Evolutionary conservation across 1,140 invertebrate genomes (phyloP), one percentile per base, ranked within the genome.

Genomic region (Drosophila serrata): DNA sequence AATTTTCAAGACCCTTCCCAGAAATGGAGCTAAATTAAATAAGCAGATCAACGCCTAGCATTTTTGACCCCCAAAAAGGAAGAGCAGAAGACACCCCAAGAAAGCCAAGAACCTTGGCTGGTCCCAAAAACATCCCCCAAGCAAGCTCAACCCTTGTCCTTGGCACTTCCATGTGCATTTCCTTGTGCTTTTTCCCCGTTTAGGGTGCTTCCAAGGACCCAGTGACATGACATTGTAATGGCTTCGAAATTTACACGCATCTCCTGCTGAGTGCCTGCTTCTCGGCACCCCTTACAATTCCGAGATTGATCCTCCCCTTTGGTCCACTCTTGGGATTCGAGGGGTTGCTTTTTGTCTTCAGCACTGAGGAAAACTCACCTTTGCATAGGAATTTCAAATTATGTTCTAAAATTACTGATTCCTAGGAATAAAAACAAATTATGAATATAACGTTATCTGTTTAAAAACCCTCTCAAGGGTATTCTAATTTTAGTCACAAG

Each of bases 151-250:
- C 85, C 85, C 85, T 73, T 88, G 85, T 90, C 77, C 81, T 84
- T 84, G 80, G 55, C 22, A 48, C 49, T 82, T 80, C 60, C 69
- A 64, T 72, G 69, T 76, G 79, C 74, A 78, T 79, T 86, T 62
- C 55, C 79, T 72, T 72, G 80, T 70, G 75, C 68, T 82, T 64
- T 73, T 68, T 55, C 55, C 29, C 33, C 42, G 9, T 67, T 79
- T 79, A 75, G 85, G 85, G 85, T 88, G 85, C 85, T 88, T 88
- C 81, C 85, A 90, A 90, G 86, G 85, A 88, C 85, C 85, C 69
- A 88, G 33, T 88, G 81, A 88, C 85, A 88, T 88, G 85, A 90
- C 85, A 88, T 88, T 88, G 85, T 88, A 88, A 88, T 88, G 82
- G 86, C 75, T 79, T 84, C 72, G 68, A 81, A 81, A 75, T 79